Percentiles rank a stretch among this genome's conserved stretches.
These are phyloP conservation scores for Gonocerus acuteangulatus DNA, from an alignment of 2,888 invertebrate genomes.

Conservation along the genomic window DNA sequence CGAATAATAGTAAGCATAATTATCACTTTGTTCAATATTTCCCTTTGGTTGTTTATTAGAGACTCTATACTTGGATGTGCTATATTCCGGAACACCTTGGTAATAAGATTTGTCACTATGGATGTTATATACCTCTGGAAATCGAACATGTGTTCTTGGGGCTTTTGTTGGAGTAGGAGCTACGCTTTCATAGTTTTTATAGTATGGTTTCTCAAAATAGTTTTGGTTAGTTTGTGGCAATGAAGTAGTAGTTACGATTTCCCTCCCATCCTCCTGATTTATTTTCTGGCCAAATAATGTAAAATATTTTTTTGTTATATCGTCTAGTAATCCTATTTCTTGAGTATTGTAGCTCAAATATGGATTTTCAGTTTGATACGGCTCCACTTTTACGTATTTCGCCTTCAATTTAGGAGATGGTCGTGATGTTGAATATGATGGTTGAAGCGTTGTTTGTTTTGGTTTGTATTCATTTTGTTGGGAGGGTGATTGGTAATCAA, in stretches of 20 bases:
- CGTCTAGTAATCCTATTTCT: constrained; percentile 58
- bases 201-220: constrained; percentile 39
- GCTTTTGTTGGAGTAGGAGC: neutral
- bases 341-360: constrained; percentile 60
- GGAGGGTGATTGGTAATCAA: constrained; percentile 33
- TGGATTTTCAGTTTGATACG: constrained; percentile 48
- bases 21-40: constrained; percentile 2
- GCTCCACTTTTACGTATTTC: constrained; percentile 14
- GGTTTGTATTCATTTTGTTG: constrained; percentile 27
- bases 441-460: neutral
- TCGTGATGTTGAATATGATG: constrained; percentile 41
- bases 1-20: constrained; percentile 13
- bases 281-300: constrained; percentile 66
- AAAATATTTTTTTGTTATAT: constrained; percentile 66
- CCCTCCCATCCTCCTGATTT: constrained; percentile 35
- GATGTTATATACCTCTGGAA: constrained; percentile 25
- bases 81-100: neutral
- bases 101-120: constrained; percentile 28
- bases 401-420: neutral
- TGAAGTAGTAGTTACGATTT: constrained; percentile 38
- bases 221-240: constrained; percentile 39
- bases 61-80: constrained; percentile 4
- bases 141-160: constrained; percentile 25
- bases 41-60: constrained; percentile 10
- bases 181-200: constrained; percentile 10